Base-by-base conservation (phyloP, 2,888 invertebrate species). In the Aleiodes leptofemur region DNA sequence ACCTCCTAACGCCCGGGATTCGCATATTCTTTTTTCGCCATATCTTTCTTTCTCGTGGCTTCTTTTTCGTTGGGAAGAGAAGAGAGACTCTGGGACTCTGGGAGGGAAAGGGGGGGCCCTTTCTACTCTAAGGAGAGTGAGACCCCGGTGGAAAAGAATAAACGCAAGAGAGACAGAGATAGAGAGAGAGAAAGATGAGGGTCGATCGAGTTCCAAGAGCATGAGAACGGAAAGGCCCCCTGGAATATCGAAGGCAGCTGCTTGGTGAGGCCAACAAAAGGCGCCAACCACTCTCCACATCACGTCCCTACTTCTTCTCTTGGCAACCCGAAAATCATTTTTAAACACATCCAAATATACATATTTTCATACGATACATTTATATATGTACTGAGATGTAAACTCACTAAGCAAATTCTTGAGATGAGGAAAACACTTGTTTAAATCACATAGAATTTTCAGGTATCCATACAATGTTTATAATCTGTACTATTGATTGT, bases 171-270 rank as follows among this genome's bases (percentile, higher is more conserved):
- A 68, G 74, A 76, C 72, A 77, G 74, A 80, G 23, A 23, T 23
- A 23, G 23, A 23, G 34, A 71, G 74, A 77, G 74, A 80, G 74
- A 77, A 77, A 77, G 78, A 72, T 64, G 85, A 85, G 85, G 82
- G 83, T 85, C 86, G 86, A 87, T 88, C 87, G 84, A 87, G 87
- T 88, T 88, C 88, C 85, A 84, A 79, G 76, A 83, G 85, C 82
- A 86, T 87, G 88, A 87, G 88, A 88, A 88, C 87, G 86, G 86
- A 86, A 87, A 84, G 76, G 72, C 61, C 76, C 75, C 72, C 72
- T 76, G 76, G 76, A 72, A 76, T 68, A 68, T 76, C 72, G 72
- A 43, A 59, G 72, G 73, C 73, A 73, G 76, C 76, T 73, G 76
- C 72, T 69, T 38, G 70, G 53, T 68, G 74, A 78, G 78, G 59